These are phyloP conservation scores for Casuarius casuarius DNA, from an alignment of 2,113 vertebrate genomes.

Conservation along the genomic window DNA sequence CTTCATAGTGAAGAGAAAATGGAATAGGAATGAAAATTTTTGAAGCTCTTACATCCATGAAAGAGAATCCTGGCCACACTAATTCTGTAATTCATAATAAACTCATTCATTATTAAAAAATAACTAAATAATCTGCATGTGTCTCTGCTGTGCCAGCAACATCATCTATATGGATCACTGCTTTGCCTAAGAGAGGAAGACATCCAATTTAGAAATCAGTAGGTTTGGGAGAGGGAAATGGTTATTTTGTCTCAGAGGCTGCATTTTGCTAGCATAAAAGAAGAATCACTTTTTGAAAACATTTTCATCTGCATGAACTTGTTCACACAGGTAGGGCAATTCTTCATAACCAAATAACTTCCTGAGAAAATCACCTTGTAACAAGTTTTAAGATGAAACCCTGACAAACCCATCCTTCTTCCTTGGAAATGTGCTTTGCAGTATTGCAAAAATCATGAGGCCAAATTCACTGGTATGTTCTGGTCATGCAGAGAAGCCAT, in stretches of 20 bases:
- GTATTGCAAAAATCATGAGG: background rate
- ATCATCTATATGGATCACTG: background rate
- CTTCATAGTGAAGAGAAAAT: background rate
- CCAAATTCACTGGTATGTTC: background rate
- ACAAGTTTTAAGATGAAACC: conserved; percentile 43
- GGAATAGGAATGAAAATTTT: background rate
- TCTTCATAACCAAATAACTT: conserved; percentile 45
- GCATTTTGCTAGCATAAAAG: background rate
- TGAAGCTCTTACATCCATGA: background rate
- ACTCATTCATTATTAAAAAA: background rate
- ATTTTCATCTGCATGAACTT: conserved; percentile 32
- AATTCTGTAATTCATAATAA: background rate
- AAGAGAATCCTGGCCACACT: background rate
- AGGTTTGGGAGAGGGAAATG: background rate
- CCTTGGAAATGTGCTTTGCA: conserved; percentile 1
- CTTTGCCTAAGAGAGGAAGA: background rate
- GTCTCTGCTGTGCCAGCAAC: background rate
- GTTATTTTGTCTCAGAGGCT: background rate
- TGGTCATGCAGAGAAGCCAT: background rate
- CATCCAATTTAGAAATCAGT: background rate
- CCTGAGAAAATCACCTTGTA: conserved; percentile 38
- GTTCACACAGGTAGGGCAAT: conserved; percentile 60
- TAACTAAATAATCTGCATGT: background rate
- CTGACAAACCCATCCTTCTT: background rate
- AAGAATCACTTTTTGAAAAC: background rate